These are phyloP conservation scores for Pseudobourletiella spinata DNA, from an alignment of 1,140 invertebrate species.

Conservation along the genomic window DNA sequence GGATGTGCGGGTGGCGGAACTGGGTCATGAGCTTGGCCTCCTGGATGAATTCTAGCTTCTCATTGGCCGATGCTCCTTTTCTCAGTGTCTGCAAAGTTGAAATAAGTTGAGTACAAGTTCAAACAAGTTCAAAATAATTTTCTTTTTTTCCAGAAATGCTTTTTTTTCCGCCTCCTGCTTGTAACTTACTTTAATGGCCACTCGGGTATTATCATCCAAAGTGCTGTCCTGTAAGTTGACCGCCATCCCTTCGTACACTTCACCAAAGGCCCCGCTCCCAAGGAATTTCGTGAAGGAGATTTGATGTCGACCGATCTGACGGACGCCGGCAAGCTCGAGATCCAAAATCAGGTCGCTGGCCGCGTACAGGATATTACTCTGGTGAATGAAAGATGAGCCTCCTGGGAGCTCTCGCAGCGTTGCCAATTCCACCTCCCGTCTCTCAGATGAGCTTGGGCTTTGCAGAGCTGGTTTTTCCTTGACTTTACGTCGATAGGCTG, in stretches of 20 bases:
- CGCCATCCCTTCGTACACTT: conserved; percentile 84
- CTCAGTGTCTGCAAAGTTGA: conserved; percentile 63
- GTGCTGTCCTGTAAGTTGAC: conserved; percentile 47
- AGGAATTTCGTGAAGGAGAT: conserved; percentile 78
- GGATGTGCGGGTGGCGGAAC: conserved; percentile 91
- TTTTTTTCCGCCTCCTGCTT: no score
- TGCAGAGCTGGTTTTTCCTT: conserved; percentile 50
- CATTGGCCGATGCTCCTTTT: conserved; percentile 81
- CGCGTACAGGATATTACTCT: conserved; percentile 66
- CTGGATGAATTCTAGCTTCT: conserved; percentile 90
- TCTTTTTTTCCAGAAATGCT: no score
- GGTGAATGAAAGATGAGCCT: conserved; percentile 59
- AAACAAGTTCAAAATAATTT: neutral
- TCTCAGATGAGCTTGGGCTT: conserved; percentile 38
- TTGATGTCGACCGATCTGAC: conserved; percentile 68
- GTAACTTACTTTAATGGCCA: conserved; percentile 75
- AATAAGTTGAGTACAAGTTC: neutral
- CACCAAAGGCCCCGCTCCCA: conserved; percentile 93
- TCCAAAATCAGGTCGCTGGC: conserved; percentile 44
- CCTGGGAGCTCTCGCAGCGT: conserved; percentile 73
- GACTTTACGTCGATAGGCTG: conserved; percentile 40
- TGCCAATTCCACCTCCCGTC: conserved; percentile 73
- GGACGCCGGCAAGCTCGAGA: conserved; percentile 62
- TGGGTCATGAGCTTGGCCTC: conserved; percentile 95
- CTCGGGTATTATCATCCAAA: conserved; percentile 47